phyloP scores from a whole-genome alignment of 2,797 vertebrate genomes.

The Trematomus bernacchii region DNA sequence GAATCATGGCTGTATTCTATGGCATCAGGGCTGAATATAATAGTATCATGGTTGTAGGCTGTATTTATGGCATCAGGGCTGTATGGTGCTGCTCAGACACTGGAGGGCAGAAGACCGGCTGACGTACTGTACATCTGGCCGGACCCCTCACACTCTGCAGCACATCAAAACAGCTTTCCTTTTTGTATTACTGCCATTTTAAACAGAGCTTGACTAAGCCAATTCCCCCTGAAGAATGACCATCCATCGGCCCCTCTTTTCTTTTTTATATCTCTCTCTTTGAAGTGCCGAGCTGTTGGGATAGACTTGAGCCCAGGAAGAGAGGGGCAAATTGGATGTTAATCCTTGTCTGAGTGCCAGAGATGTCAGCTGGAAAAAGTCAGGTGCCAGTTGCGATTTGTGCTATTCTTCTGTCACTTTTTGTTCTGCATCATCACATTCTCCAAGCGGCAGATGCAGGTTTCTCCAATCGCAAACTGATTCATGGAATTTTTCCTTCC shows the following conservation, averaged over 20 bases:
- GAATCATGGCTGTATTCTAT: background rate
- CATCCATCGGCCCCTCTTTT: conserved; percentile 54
- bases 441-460: conserved; percentile 61
- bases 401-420: conserved; percentile 83
- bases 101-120: conserved; percentile 49
- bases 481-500: conserved; percentile 71
- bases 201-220: conserved; percentile 80
- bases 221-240: conserved; percentile 76
- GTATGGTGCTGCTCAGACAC: conserved; percentile 26
- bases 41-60: background rate
- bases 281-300: conserved; percentile 84
- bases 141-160: conserved; percentile 40
- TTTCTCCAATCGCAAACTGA: conserved; percentile 47
- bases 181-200: conserved; percentile 78
- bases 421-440: conserved; percentile 79
- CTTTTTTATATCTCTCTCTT: conserved; percentile 79
- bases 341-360: conserved; percentile 83
- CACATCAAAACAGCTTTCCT: conserved; percentile 81
- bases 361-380: conserved; percentile 84
- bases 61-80: background rate
- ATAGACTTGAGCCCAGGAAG: conserved; percentile 82
- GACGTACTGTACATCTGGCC: conserved; percentile 54
- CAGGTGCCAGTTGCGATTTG: conserved; percentile 79
- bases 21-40: background rate
- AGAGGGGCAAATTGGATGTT: conserved; percentile 83